phyloP scores from a whole-genome alignment of 2,113 vertebrate species.

The Carlito syrichta region DNA sequence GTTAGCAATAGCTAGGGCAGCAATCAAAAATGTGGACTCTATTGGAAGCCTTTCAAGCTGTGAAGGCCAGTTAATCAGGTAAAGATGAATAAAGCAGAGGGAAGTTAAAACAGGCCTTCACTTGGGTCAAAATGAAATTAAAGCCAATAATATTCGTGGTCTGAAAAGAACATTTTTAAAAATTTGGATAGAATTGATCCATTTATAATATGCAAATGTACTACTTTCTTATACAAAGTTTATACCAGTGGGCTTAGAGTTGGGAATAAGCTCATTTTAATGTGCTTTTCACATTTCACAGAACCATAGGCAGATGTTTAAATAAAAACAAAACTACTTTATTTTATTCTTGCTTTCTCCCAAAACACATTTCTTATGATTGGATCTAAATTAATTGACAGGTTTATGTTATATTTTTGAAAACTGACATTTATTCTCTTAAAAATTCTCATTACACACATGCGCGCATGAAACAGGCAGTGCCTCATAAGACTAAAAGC shows the following conservation, averaged over 20 bases:
- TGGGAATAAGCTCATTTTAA: neutral
- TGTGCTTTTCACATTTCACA: neutral
- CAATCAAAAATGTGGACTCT: neutral
- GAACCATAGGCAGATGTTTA: neutral
- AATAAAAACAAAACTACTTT: conserved; percentile 24
- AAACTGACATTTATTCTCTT: conserved; percentile 33
- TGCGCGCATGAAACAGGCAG: neutral
- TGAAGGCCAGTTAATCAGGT: neutral
- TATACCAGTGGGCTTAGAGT: neutral
- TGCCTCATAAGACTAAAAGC: neutral
- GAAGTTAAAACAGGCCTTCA: neutral
- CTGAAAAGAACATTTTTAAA: neutral
- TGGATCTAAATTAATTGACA: neutral
- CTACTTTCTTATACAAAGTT: neutral
- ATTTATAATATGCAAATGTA: neutral
- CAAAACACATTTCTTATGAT: conserved; percentile 20
- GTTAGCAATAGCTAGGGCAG: neutral
- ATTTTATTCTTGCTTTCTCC: conserved; percentile 29
- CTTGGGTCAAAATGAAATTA: neutral
- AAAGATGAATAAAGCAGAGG: neutral
- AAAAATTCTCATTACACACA: neutral
- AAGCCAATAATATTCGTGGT: neutral
- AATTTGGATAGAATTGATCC: neutral
- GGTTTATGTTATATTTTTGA: conserved; percentile 39
- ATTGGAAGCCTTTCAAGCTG: neutral